phyloP scores from a whole-genome alignment of 2,113 vertebrate genomes.

The Heterotilapia buettikoferi region DNA sequence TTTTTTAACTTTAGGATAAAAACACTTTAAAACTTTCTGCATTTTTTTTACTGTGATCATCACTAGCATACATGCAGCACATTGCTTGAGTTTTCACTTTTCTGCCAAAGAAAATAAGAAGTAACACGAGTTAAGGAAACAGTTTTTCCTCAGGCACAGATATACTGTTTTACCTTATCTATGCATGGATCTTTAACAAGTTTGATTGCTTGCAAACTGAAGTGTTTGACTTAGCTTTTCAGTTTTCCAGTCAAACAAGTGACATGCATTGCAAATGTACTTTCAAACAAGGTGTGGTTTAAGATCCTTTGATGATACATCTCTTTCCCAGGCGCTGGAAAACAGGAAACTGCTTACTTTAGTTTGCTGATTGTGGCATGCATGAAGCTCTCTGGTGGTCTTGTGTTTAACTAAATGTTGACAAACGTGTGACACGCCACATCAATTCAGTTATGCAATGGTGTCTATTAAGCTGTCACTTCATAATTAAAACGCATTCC shows the following conservation, averaged over 20 bases:
- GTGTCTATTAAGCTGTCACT: constrained; percentile 19
- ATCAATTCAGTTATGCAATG: constrained; percentile 7
- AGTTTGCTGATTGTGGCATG: not conserved
- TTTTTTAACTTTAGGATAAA: not conserved
- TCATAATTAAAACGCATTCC: constrained; percentile 10
- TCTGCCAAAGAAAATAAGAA: not conserved
- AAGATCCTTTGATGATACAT: not conserved
- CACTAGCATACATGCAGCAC: not conserved
- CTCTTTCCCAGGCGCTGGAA: not conserved
- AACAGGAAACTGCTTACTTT: not conserved
- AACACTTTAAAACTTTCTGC: not conserved
- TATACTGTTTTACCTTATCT: constrained; percentile 1
- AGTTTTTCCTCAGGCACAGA: not conserved
- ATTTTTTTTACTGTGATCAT: not conserved
- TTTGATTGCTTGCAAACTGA: not conserved
- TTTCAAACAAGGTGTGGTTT: not conserved
- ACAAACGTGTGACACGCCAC: not conserved
- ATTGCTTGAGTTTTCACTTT: not conserved
- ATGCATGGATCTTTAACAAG: not conserved
- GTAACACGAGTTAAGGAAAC: not conserved
- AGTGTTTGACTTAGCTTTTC: not conserved
- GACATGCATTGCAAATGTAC: not conserved
- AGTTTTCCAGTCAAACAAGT: constrained; percentile 1
- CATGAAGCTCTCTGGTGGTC: not conserved
- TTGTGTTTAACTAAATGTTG: not conserved